Conservation (phyloP, 2,113 vertebrate genomes). For the Paracyprichromis sp. region DNA sequence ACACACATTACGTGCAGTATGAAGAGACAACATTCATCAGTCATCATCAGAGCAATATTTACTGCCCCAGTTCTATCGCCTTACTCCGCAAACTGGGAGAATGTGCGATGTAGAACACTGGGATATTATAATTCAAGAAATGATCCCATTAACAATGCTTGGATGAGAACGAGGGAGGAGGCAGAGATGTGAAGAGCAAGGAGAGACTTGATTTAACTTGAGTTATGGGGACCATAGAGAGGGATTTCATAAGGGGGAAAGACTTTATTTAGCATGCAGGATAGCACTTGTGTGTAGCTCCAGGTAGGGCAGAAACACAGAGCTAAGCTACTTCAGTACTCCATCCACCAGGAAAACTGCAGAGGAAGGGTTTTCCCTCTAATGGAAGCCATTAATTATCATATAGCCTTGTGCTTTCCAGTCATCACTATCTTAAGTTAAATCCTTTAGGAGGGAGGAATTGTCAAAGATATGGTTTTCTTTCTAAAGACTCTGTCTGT, state of each 20-base stretch:
- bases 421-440: constrained; percentile 30
- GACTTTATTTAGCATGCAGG: constrained; percentile 64
- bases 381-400: constrained; percentile 62
- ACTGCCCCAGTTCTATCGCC: background rate
- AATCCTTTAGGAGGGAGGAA: constrained; percentile 1
- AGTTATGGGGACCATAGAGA: constrained; percentile 10
- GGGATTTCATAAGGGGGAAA: background rate
- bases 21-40: background rate
- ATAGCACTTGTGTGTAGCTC: constrained; percentile 56
- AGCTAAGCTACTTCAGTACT: constrained; percentile 57
- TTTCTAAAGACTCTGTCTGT: background rate
- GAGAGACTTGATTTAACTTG: constrained; percentile 43
- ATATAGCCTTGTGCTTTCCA: constrained; percentile 33
- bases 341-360: constrained; percentile 58
- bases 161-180: constrained; percentile 3
- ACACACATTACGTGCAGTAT: background rate
- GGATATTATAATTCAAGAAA: constrained; percentile 30
- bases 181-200: background rate
- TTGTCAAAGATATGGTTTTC: constrained; percentile 4
- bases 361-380: constrained; percentile 54
- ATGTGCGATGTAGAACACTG: constrained; percentile 17
- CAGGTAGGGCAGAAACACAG: constrained; percentile 48
- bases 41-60: constrained; percentile 10
- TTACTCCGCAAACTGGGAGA: constrained; percentile 11
- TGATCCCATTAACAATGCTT: constrained; percentile 18